A percentile compares a stretch with the other conserved stretches of the same genome.
Conservation (phyloP, 2,888 invertebrate genomes). For the Gerris lacustris region DNA sequence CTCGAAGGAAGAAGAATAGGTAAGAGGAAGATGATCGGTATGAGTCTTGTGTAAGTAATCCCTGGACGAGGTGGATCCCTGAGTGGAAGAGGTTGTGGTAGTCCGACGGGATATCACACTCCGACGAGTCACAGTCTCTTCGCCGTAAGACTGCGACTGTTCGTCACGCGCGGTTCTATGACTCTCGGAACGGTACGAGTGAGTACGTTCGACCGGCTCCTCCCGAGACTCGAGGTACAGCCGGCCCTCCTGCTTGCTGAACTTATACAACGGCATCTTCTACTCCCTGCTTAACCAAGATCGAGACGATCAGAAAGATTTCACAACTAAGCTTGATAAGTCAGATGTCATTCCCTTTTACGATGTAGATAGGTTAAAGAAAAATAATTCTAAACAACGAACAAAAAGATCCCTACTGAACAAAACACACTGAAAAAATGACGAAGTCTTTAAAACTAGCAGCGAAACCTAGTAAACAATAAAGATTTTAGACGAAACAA, state of each 20-base stretch:
- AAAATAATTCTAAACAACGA: too few relatives aligned
- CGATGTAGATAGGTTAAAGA: too few relatives aligned
- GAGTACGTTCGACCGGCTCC: not conserved
- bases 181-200: not conserved
- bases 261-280: constrained; percentile 7
- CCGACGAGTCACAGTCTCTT: constrained; percentile 2
- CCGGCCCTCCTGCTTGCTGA: constrained; percentile 1
- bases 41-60: not conserved
- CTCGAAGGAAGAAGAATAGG: not conserved
- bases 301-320: too few relatives aligned
- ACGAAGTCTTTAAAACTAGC: too few relatives aligned
- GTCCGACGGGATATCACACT: not conserved
- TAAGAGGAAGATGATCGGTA: not conserved
- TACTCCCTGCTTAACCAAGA: too few relatives aligned
- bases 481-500: too few relatives aligned
- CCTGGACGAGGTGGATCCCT: not conserved
- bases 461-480: too few relatives aligned
- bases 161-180: not conserved
- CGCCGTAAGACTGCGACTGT: not conserved
- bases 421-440: too few relatives aligned
- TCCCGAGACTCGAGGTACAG: not conserved
- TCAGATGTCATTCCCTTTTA: too few relatives aligned
- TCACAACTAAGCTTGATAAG: too few relatives aligned
- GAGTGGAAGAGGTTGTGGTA: not conserved
- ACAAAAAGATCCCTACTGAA: too few relatives aligned